Evolutionary conservation across 1,140 invertebrate genomes (phyloP).

Genomic region (Panulirus ornatus): DNA sequence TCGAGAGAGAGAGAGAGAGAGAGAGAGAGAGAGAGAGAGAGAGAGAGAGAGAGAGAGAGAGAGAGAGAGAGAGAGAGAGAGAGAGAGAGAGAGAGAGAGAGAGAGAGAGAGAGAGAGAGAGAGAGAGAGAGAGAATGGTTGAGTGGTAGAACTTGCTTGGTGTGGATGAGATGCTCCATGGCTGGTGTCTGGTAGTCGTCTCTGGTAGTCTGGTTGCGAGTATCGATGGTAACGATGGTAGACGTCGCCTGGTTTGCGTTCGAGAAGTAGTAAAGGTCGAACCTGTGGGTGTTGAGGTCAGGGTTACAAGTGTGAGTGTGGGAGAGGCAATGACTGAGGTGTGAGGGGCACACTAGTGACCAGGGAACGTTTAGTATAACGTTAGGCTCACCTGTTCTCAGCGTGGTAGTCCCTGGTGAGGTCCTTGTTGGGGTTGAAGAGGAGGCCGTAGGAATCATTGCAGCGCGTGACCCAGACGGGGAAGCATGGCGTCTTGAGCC

Average conservation of each 20-base stretch:
- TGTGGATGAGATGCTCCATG: slow-evolving; percentile 49
- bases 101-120: no score
- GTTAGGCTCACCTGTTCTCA: slow-evolving; percentile 83
- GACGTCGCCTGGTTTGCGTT: slow-evolving; percentile 8
- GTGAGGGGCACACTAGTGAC: no score
- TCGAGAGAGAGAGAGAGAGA: neutral
- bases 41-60: neutral
- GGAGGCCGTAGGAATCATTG: slow-evolving; percentile 85
- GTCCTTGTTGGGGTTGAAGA: slow-evolving; percentile 89
- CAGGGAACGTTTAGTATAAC: no score
- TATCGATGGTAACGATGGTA: slow-evolving; percentile 41
- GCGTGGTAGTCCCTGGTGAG: slow-evolving; percentile 89
- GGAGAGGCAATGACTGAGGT: no score
- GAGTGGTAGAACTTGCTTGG: slow-evolving; percentile 8
- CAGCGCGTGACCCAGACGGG: slow-evolving; percentile 89
- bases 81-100: neutral
- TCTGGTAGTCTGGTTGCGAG: slow-evolving; percentile 2
- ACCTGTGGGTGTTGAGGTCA: neutral
- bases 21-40: neutral
- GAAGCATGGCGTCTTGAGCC: slow-evolving; percentile 88
- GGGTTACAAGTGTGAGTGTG: no score
- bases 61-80: neutral
- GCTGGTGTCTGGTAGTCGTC: slow-evolving; percentile 26
- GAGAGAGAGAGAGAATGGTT: neutral
- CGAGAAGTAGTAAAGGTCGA: slow-evolving; percentile 25